Evolutionary conservation across 2,113 vertebrate species (phyloP).

Genomic region (Coracopsis vasa): DNA sequence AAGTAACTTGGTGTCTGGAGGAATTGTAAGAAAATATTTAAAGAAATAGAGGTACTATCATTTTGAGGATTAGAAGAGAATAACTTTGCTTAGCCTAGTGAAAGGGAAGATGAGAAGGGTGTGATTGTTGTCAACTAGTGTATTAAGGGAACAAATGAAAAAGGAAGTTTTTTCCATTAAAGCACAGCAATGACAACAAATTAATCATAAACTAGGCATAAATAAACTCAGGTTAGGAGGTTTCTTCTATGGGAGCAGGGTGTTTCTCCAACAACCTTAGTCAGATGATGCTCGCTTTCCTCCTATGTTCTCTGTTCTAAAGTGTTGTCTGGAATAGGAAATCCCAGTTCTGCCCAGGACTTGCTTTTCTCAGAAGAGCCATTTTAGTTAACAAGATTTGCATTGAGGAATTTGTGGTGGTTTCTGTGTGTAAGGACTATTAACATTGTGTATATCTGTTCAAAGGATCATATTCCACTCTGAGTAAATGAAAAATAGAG

Average conservation of each 20-base stretch:
- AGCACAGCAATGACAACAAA: neutral
- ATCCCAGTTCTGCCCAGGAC: neutral
- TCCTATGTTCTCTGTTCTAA: neutral
- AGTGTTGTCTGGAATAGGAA: neutral
- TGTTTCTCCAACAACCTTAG: neutral
- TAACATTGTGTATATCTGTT: neutral
- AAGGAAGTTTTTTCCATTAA: neutral
- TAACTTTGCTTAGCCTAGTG: neutral
- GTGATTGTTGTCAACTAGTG: neutral
- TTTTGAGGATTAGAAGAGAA: neutral
- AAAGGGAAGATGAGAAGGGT: neutral
- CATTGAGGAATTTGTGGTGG: neutral
- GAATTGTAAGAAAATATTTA: neutral
- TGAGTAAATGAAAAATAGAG: neutral
- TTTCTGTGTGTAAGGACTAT: neutral
- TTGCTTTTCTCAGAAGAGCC: neutral
- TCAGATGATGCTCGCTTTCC: neutral
- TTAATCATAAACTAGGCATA: neutral
- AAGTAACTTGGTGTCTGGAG: neutral
- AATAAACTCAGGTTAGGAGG: neutral
- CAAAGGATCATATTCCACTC: neutral
- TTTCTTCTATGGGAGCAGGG: neutral
- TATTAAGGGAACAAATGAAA: neutral
- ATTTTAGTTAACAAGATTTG: neutral
- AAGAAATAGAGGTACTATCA: neutral